Evolutionary conservation across 2,888 invertebrate genomes (phyloP).

Genomic region (Melanophora roralis): DNA sequence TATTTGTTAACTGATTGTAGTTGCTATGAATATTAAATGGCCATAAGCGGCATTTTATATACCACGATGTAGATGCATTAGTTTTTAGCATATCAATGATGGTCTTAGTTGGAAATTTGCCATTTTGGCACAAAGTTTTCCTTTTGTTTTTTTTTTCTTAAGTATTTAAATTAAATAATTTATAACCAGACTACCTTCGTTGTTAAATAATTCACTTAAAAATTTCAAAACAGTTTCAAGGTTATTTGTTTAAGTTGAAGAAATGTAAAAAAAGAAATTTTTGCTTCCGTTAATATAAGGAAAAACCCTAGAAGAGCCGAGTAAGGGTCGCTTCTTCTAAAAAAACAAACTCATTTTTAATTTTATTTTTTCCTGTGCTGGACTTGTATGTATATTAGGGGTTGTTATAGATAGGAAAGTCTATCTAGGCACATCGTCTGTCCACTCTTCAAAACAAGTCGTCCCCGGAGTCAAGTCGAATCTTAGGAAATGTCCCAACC

Average conservation of each 20-base stretch:
- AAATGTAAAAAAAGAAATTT: not conserved
- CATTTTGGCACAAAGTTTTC: slow-evolving; percentile 34
- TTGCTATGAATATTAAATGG: slow-evolving; percentile 47
- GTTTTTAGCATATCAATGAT: not conserved
- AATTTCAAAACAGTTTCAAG: slow-evolving; percentile 21
- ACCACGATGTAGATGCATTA: slow-evolving; percentile 11
- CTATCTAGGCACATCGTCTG: too few relatives aligned
- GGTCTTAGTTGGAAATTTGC: slow-evolving; percentile 49
- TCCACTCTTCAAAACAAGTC: too few relatives aligned
- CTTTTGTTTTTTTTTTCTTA: not conserved
- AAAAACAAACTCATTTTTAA: too few relatives aligned
- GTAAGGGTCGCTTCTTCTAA: too few relatives aligned
- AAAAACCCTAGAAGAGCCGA: too few relatives aligned
- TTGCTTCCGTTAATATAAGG: not conserved
- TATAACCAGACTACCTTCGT: slow-evolving; percentile 41
- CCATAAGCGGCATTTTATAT: slow-evolving; percentile 48
- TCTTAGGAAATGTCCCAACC: too few relatives aligned
- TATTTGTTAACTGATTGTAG: slow-evolving; percentile 50
- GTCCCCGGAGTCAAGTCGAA: too few relatives aligned
- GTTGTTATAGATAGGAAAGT: too few relatives aligned
- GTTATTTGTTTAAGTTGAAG: not conserved
- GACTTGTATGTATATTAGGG: too few relatives aligned
- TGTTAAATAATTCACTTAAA: slow-evolving; percentile 8
- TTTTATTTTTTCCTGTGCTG: too few relatives aligned
- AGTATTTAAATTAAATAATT: slow-evolving; percentile 4